Evolutionary conservation across 2,888 invertebrate species (phyloP).

Genomic region (Drosophila lutescens): DNA sequence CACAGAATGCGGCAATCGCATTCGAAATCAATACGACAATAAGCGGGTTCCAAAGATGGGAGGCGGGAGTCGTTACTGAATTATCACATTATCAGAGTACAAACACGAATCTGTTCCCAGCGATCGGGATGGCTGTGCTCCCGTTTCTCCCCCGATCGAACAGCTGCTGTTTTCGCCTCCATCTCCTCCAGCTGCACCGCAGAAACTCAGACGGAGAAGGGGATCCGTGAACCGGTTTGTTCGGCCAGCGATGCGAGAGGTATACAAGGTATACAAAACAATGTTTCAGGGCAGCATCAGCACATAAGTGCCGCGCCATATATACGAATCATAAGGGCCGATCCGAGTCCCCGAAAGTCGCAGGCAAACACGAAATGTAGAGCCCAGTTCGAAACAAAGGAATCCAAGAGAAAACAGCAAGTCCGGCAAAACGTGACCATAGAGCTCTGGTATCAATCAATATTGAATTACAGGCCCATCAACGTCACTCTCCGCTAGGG

Average conservation of each 20-base stretch:
- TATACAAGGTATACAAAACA: conserved; percentile 33
- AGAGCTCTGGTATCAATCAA: conserved; percentile 52
- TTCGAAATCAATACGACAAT: conserved; percentile 18
- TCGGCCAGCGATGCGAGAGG: conserved; percentile 15
- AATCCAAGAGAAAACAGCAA: conserved; percentile 18
- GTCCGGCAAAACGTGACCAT: conserved; percentile 39
- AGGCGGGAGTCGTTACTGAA: conserved; percentile 5
- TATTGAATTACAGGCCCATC: conserved; percentile 39
- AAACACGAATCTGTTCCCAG: conserved; percentile 31
- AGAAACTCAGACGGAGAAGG: conserved; percentile 8
- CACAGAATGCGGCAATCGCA: conserved; percentile 6
- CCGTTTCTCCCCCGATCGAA: conserved; percentile 17
- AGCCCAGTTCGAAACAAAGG: conserved; percentile 36
- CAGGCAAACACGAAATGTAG: conserved; percentile 45
- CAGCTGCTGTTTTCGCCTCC: conserved; percentile 32
- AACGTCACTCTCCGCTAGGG: conserved; percentile 29
- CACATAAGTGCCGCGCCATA: neutral
- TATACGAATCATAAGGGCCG: conserved; percentile 1
- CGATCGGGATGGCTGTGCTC: conserved; percentile 14
- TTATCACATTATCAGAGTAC: conserved; percentile 30
- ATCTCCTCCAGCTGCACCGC: conserved; percentile 8
- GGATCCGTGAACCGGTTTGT: conserved; percentile 34
- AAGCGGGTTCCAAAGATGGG: conserved; percentile 6
- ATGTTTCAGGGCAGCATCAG: conserved; percentile 35
- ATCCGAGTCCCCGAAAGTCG: conserved; percentile 24